phyloP scores from a whole-genome alignment of 2,888 invertebrate genomes.

The Lepidochrysops patricia region DNA sequence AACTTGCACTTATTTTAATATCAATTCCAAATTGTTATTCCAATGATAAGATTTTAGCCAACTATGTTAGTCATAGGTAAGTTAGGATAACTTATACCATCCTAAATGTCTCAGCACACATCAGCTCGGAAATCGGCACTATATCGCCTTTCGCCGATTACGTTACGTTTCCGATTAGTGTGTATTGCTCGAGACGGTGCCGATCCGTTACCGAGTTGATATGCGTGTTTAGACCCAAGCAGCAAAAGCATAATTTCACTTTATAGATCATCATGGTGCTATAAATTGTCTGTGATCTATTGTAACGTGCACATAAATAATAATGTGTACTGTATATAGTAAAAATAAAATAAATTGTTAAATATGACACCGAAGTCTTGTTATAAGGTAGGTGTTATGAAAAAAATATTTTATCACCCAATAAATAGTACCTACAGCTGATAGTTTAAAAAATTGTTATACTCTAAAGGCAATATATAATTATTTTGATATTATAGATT shows the following conservation, averaged over 20 bases:
- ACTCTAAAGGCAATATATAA: neutral
- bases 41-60: neutral
- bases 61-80: neutral
- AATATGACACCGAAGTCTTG: no score
- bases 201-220: no score
- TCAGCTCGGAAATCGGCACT: no score
- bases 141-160: no score
- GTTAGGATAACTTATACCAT: neutral
- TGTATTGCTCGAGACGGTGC: no score
- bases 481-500: neutral
- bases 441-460: neutral
- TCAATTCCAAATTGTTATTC: neutral
- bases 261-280: slow-evolving; percentile 3
- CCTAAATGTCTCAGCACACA: no score
- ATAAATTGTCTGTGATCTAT: slow-evolving; percentile 11
- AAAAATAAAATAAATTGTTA: neutral
- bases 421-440: neutral
- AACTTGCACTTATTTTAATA: neutral
- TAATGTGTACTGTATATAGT: neutral
- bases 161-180: no score
- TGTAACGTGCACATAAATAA: neutral
- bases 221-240: no score
- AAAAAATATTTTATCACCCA: no score
- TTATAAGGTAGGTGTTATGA: no score
- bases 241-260: neutral